phyloP scores from a whole-genome alignment of 2,888 invertebrate species.

The Isotomurus palustris region DNA sequence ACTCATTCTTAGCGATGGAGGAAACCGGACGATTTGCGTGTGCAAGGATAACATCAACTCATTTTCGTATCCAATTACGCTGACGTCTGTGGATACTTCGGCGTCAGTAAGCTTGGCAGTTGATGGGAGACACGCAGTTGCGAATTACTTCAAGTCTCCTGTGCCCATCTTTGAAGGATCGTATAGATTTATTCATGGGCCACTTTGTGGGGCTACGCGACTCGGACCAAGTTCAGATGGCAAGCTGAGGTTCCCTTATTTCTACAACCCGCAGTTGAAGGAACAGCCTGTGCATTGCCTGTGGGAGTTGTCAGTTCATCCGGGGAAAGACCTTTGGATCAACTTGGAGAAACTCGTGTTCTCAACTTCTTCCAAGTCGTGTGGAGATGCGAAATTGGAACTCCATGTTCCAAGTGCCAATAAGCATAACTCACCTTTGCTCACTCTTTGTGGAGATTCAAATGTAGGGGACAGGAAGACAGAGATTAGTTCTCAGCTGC shows the following conservation, averaged over 20 bases:
- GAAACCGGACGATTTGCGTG: constrained; percentile 60
- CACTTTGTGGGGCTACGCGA: constrained; percentile 77
- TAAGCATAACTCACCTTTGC: constrained; percentile 52
- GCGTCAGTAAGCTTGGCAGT: constrained; percentile 70
- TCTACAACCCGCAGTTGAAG: constrained; percentile 40
- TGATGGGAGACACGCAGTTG: constrained; percentile 77
- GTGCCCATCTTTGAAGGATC: constrained; percentile 77
- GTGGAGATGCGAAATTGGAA: constrained; percentile 80
- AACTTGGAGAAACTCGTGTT: constrained; percentile 62
- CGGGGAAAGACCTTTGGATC: constrained; percentile 78
- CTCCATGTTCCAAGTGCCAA: constrained; percentile 61
- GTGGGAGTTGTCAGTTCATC: constrained; percentile 60
- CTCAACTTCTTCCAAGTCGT: constrained; percentile 70
- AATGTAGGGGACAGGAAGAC: constrained; percentile 55
- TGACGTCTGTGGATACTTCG: constrained; percentile 74
- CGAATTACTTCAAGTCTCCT: constrained; percentile 81
- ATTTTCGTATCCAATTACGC: constrained; percentile 51
- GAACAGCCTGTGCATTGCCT: constrained; percentile 45
- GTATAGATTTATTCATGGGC: constrained; percentile 74
- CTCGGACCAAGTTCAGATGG: constrained; percentile 75
- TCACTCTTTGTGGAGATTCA: constrained; percentile 73
- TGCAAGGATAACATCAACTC: constrained; percentile 57
- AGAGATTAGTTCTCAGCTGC: constrained; percentile 65
- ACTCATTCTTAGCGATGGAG: constrained; percentile 51
- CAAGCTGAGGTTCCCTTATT: constrained; percentile 75